Evolutionary conservation across 2,797 vertebrate genomes (phyloP).

Genomic region (Lutjanus campechanus): DNA sequence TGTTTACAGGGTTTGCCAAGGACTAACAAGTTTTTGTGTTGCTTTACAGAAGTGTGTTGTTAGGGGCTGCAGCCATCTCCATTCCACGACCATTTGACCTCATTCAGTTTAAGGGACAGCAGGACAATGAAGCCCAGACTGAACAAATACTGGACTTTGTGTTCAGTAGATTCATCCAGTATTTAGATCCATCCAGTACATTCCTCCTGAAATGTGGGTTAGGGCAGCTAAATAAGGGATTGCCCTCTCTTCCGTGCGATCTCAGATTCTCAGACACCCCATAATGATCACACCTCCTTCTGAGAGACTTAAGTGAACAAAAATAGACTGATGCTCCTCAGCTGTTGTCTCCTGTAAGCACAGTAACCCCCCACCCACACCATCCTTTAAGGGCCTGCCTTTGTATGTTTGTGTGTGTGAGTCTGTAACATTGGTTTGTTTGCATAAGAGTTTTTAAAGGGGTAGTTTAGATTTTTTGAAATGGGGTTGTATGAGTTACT

Average conservation of each 20-base stretch:
- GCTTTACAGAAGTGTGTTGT: not conserved
- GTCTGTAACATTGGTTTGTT: not conserved
- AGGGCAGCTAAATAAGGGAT: conserved; percentile 27
- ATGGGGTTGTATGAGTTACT: too few species aligned
- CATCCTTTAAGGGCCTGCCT: conserved; percentile 7
- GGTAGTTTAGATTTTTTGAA: too few species aligned
- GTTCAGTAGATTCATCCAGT: not conserved
- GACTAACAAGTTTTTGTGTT: not conserved
- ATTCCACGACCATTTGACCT: not conserved
- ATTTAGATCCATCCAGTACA: not conserved
- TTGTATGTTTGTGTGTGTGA: conserved; percentile 14
- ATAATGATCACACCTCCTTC: conserved; percentile 59
- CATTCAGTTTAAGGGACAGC: not conserved
- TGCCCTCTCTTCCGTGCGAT: conserved; percentile 22
- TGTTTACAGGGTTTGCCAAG: not conserved
- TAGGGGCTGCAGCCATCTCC: not conserved
- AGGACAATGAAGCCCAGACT: not conserved
- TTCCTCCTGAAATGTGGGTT: conserved; percentile 7
- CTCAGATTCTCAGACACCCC: conserved; percentile 43
- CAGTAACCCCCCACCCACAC: conserved; percentile 32
- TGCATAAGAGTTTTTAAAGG: too few species aligned
- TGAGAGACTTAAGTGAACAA: conserved; percentile 55
- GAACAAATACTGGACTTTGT: conserved; percentile 12
- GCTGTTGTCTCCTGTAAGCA: conserved; percentile 69
- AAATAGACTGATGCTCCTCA: conserved; percentile 76